These are phyloP conservation scores for Hybos culiciformis DNA, from an alignment of 2,888 invertebrate genomes.

Conservation along the genomic window DNA sequence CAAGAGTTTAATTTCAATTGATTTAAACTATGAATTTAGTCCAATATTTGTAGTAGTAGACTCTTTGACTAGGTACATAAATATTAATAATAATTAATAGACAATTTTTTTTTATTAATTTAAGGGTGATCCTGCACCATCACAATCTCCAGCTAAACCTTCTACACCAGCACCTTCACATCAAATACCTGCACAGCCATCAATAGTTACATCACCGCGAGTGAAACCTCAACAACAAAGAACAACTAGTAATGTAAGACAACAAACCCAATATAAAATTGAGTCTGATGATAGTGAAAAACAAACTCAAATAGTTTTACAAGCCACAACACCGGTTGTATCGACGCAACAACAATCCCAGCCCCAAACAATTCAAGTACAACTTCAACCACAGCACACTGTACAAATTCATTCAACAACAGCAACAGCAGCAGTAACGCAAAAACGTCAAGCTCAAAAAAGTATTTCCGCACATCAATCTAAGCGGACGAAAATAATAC, in stretches of 20 bases:
- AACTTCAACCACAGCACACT: conserved; percentile 18
- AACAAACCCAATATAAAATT: conserved; percentile 40
- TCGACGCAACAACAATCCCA: conserved; percentile 28
- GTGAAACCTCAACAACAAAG: conserved; percentile 29
- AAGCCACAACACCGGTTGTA: conserved; percentile 24
- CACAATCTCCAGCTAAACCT: conserved; percentile 50
- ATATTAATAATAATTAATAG: not conserved
- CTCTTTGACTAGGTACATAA: not conserved
- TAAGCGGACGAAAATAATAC: conserved; percentile 25
- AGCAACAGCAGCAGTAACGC: conserved; percentile 26
- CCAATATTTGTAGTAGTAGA: no score
- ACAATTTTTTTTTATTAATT: conserved; percentile 12
- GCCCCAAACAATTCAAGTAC: conserved; percentile 25
- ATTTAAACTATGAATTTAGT: no score
- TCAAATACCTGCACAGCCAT: conserved; percentile 18
- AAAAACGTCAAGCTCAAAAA: conserved; percentile 32
- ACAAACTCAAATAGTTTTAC: conserved; percentile 41
- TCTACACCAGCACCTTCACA: conserved; percentile 50
- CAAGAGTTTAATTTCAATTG: no score
- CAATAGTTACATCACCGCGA: conserved; percentile 28
- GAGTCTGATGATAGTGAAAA: conserved; percentile 47
- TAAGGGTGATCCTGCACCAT: conserved; percentile 50
- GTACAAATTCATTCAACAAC: conserved; percentile 23
- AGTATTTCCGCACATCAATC: conserved; percentile 23
- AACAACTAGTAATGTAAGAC: conserved; percentile 20